Percentiles rank a stretch among this genome's conserved stretches.
phyloP scores from a whole-genome alignment of 2,888 invertebrate species.

The Crematogaster levior region DNA sequence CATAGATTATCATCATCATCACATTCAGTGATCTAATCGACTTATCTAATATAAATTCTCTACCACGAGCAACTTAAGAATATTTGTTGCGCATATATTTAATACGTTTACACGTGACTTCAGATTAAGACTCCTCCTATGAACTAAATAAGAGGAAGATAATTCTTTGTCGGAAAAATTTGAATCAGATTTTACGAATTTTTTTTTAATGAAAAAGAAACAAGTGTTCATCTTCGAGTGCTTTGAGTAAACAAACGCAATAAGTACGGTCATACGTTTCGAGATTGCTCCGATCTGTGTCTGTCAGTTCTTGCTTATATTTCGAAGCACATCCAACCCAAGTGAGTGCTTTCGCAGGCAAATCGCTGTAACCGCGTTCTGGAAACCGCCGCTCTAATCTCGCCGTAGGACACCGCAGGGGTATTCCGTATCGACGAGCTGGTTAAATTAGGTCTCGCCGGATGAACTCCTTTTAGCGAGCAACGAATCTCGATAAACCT shows the following conservation, averaged over 20 bases:
- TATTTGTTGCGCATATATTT: background rate
- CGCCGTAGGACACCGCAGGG: slow-evolving; percentile 4
- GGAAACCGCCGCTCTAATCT: background rate
- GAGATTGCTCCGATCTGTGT: background rate
- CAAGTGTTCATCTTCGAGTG: no score
- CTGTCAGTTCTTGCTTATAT: background rate
- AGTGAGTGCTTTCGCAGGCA: background rate
- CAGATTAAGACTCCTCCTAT: no score
- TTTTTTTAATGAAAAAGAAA: background rate
- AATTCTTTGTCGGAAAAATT: no score
- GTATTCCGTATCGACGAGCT: slow-evolving; percentile 13
- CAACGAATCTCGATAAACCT: slow-evolving; percentile 30
- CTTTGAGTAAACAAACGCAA: background rate
- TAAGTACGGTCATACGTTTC: background rate
- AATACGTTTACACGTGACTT: background rate
- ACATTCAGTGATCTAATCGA: background rate
- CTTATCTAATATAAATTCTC: background rate
- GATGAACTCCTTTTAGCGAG: slow-evolving; percentile 37
- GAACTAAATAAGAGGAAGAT: background rate
- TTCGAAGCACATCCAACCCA: background rate
- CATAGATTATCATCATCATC: slow-evolving; percentile 16
- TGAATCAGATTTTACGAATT: background rate
- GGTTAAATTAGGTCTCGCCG: slow-evolving; percentile 42
- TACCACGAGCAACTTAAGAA: background rate
- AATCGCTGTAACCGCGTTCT: slow-evolving; percentile 19